A percentile compares a stretch with the other conserved stretches of the same genome.
Conservation (phyloP, 92 coral and sea anemone genomes). For the Montipora capitata region DNA sequence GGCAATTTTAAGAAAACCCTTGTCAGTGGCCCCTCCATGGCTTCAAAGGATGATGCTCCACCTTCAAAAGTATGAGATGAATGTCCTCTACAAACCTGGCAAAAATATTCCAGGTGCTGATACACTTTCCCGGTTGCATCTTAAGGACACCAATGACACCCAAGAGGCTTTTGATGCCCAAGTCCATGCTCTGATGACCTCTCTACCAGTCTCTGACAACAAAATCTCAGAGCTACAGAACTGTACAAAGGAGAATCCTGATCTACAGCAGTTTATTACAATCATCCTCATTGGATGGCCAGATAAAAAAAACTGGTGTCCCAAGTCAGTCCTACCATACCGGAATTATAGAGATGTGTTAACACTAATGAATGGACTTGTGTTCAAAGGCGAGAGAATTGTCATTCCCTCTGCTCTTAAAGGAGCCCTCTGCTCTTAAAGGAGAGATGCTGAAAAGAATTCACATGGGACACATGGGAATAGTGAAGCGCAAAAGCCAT, state of each 20-base stretch:
- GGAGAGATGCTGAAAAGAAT: neutral
- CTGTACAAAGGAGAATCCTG: neutral
- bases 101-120: slow-evolving; percentile 34
- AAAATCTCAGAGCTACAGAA: slow-evolving; percentile 1
- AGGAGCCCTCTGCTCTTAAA: neutral
- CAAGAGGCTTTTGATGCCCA: slow-evolving; percentile 28
- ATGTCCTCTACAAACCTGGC: neutral
- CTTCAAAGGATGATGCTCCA: slow-evolving; percentile 54
- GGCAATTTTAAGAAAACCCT: neutral
- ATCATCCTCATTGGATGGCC: neutral
- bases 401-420: neutral
- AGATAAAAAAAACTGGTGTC: neutral
- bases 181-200: slow-evolving; percentile 19
- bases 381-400: neutral
- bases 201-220: slow-evolving; percentile 14
- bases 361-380: neutral
- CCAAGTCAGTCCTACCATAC: neutral
- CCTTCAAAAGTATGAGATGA: slow-evolving; percentile 22
- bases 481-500: slow-evolving; percentile 37
- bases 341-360: slow-evolving; percentile 22
- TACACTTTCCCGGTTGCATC: slow-evolving; percentile 11
- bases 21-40: slow-evolving; percentile 31
- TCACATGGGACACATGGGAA: slow-evolving; percentile 5
- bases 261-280: slow-evolving; percentile 13
- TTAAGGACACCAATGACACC: neutral